Conservation (phyloP, 2,113 vertebrate genomes). For the Pongo abelii region DNA sequence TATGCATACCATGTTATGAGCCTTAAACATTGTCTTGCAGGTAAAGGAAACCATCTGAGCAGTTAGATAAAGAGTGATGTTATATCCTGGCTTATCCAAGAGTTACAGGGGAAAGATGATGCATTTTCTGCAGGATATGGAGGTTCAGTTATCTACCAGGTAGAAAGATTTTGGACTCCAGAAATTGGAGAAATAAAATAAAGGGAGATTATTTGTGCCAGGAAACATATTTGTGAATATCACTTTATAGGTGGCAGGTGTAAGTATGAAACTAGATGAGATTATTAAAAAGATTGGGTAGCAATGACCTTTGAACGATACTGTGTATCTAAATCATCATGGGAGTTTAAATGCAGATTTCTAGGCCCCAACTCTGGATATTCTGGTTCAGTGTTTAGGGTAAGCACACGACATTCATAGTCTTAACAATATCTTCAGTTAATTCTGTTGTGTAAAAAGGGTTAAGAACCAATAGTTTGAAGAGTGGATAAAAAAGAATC, state of each 20-base stretch:
- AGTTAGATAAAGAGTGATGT: not conserved
- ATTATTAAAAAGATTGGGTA: not conserved
- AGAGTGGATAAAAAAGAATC: not conserved
- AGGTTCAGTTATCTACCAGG: not conserved
- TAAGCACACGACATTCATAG: not conserved
- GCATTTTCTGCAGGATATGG: not conserved
- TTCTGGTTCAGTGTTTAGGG: not conserved
- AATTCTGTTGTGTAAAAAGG: not conserved
- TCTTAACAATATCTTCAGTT: slow-evolving; percentile 10
- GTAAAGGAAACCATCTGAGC: not conserved
- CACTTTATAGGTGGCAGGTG: not conserved
- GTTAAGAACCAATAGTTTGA: not conserved
- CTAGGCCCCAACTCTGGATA: not conserved
- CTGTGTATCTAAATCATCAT: not conserved
- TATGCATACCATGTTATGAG: not conserved
- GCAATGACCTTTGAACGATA: not conserved
- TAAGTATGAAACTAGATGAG: not conserved
- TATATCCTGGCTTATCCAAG: not conserved
- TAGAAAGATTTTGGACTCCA: not conserved
- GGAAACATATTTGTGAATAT: not conserved
- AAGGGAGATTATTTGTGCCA: not conserved
- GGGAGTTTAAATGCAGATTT: not conserved
- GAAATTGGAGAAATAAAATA: not conserved
- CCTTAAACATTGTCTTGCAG: not conserved
- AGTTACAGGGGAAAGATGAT: not conserved